Evolutionary conservation across 2,888 invertebrate genomes (phyloP), one percentile per base, ranked within the genome.

Genomic region (Copidosoma aretas): DNA sequence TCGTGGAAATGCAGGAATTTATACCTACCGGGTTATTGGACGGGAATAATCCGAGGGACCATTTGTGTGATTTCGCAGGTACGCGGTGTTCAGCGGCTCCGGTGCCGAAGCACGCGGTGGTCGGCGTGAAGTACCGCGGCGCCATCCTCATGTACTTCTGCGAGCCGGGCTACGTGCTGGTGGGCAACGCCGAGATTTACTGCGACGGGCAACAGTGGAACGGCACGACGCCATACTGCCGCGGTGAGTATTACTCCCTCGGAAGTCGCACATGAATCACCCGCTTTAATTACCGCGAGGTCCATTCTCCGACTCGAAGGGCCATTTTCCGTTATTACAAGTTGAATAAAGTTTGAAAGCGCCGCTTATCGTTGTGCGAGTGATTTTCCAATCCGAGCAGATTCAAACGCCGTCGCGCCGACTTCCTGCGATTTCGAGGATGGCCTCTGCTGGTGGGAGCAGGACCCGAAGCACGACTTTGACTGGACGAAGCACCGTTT

Each of bases 201-300:
- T 94, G 94, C 80, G 88, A 93, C 76, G 93, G 93, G 0, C 76
- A 71, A 0, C 78, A 78, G 0, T 94, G 94, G 94, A 92, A 91
- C 77, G 86, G 86, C 0, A 87, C 88, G 0, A 78, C 86, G 3
- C 93, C 94, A 0, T 79, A 77, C 15, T 94, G 94, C 77, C 81
- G 86, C 77, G 85, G 91, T 92, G 85, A 73, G 67, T 73, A 65
- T 5, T 12, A n/a, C n/a, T n/a, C n/a, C n/a, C n/a, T n/a, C n/a
- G n/a, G n/a, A n/a, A n/a, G n/a, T n/a, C n/a, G n/a, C n/a, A n/a
- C n/a, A n/a, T n/a, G n/a, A n/a, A n/a, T n/a, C n/a, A n/a, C n/a
- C n/a, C n/a, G n/a, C n/a, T n/a, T n/a, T n/a, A n/a, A n/a, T n/a
- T n/a, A n/a, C n/a, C n/a, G n/a, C n/a, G n/a, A n/a, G n/a, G n/a